Base-by-base conservation (phyloP, 2,888 invertebrate genomes). In the Apamea epomidion region DNA sequence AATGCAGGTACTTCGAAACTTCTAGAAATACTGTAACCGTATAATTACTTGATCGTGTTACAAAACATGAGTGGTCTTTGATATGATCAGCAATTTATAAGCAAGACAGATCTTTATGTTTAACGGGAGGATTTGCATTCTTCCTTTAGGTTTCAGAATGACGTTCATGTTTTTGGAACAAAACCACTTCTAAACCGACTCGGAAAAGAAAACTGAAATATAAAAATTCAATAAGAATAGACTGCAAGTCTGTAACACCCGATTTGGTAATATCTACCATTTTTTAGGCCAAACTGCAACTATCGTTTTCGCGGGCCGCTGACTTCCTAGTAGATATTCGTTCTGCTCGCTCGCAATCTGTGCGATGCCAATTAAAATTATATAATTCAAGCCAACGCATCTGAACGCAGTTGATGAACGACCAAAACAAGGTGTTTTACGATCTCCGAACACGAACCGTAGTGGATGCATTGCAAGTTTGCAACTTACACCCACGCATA, bases 291-390 rank as follows among this genome's bases (percentile, higher is more conserved):
- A 80, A 78, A 82, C 87, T 88, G 88, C 88, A 90, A 87, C 84
- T 81, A 88, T 79, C 84, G 86, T 90, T 88, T 88, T 90, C 84
- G 87, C 89, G 89, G 86, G 86, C 88, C 76, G 91, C 74, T 89
- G 88, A 81, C 91, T 89, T 89, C 90, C 88, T 85, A 87, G 88
- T 67, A 73, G 80, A 76, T 62, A 83, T 76, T 81, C 67, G 76
- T 81, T 87, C 64, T 78, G 76, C 69, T 65, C 37, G 79, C 64
- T 77, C 76, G 69, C 81, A 90, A 90, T 89, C 85, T 87, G 84
- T 83, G 83, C 86, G 88, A 90, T 91, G 85, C 91, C 94, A 94
- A 94, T 94, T 95, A 95, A 91, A 91, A 92, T 94, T 93, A 94
- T 93, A 93, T 93, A 95, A 95, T 91, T 91, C 89, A 81, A 89